These are phyloP conservation scores for Apamea sordens DNA, from an alignment of 2,888 invertebrate species.

Conservation along the genomic window DNA sequence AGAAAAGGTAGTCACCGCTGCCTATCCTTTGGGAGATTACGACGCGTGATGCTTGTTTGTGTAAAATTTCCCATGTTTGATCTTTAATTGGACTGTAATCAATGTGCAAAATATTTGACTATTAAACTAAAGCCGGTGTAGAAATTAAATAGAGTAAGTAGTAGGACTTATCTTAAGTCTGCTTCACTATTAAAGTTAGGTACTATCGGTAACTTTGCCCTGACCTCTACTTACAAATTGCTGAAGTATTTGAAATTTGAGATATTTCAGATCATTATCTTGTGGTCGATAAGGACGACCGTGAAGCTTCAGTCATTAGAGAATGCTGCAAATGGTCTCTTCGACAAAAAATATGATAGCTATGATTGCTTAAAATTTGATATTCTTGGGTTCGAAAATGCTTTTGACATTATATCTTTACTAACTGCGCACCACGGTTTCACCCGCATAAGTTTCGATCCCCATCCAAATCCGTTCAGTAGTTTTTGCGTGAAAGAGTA, in stretches of 20 bases:
- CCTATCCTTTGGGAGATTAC: not conserved
- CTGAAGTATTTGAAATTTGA: constrained; percentile 22
- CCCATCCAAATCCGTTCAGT: no score
- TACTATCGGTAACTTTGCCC: not conserved
- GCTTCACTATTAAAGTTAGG: not conserved
- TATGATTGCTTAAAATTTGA: constrained; percentile 30
- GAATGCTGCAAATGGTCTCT: constrained; percentile 13
- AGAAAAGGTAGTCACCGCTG: not conserved
- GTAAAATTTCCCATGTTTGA: not conserved
- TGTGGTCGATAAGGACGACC: constrained; percentile 23
- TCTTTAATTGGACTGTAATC: not conserved
- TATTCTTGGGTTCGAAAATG: constrained; percentile 15
- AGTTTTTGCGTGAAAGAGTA: no score
- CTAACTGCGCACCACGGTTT: no score
- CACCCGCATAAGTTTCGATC: no score
- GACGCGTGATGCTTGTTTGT: not conserved
- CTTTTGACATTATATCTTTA: not conserved
- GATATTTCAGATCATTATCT: constrained; percentile 35
- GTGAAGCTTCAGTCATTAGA: constrained; percentile 16
- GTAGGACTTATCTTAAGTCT: not conserved
- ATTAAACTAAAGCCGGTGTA: not conserved
- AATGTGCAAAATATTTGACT: not conserved
- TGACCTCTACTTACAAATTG: not conserved
- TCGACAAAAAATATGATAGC: constrained; percentile 14
- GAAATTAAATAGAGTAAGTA: no score